These are phyloP conservation scores for Micoletzkya japonica DNA, from an alignment of 2,888 invertebrate genomes.

Conservation along the genomic window DNA sequence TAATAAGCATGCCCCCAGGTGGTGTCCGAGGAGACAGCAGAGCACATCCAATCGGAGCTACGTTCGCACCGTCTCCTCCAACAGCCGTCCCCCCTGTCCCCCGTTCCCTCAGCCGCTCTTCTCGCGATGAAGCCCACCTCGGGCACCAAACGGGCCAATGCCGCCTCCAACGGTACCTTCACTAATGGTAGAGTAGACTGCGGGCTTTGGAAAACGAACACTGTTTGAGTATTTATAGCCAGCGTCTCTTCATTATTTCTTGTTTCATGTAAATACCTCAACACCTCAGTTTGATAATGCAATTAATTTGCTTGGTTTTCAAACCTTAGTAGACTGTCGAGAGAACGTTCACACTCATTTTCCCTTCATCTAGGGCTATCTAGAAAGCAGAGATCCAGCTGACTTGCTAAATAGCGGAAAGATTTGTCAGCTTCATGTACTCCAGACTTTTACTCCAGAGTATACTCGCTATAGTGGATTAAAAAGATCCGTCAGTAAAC, in stretches of 20 bases:
- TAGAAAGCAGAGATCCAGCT: too few relatives aligned
- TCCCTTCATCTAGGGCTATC: too few relatives aligned
- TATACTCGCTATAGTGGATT: neutral
- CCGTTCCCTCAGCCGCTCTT: constrained; percentile 51
- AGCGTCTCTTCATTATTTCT: too few relatives aligned
- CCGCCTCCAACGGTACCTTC: constrained; percentile 37
- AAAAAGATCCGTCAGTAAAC: neutral
- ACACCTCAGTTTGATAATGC: too few relatives aligned
- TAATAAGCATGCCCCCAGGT: too few relatives aligned
- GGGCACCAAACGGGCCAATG: constrained; percentile 56
- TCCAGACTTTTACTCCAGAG: constrained; percentile 3
- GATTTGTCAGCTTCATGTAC: too few relatives aligned
- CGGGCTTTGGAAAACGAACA: too few relatives aligned
- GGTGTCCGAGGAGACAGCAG: constrained; percentile 59
- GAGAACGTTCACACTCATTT: too few relatives aligned
- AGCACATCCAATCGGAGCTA: constrained; percentile 59
- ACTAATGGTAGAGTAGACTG: neutral
- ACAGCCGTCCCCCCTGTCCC: constrained; percentile 51
- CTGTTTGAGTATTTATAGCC: neutral
- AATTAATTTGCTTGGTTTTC: too few relatives aligned
- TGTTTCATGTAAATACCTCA: too few relatives aligned
- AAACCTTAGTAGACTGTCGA: too few relatives aligned
- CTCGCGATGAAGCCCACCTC: constrained; percentile 62
- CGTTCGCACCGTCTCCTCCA: constrained; percentile 54
- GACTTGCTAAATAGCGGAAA: too few relatives aligned